phyloP scores from a whole-genome alignment of 2,113 vertebrate genomes.

The Thomomys bottae region DNA sequence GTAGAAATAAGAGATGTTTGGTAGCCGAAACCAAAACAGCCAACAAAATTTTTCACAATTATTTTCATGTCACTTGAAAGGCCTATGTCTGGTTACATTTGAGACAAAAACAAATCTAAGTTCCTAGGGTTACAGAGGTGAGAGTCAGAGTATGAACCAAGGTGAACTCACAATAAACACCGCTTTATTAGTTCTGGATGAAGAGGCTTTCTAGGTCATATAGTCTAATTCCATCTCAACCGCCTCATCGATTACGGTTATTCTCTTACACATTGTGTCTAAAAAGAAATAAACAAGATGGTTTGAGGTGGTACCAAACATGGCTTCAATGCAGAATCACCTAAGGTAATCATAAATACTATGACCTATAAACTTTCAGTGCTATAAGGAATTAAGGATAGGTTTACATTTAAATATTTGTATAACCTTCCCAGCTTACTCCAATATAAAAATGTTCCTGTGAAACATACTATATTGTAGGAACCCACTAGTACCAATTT shows the following conservation, averaged over 20 bases:
- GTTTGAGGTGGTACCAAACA: not conserved
- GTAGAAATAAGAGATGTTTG: not conserved
- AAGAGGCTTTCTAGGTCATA: not conserved
- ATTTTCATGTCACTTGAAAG: not conserved
- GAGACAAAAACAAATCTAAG: constrained; percentile 30
- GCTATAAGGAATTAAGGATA: not conserved
- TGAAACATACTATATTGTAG: not conserved
- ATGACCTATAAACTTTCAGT: not conserved
- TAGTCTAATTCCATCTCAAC: not conserved
- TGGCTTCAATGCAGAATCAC: not conserved
- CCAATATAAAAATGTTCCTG: not conserved
- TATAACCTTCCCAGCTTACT: not conserved
- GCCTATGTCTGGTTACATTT: not conserved
- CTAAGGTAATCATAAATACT: not conserved
- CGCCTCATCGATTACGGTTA: not conserved
- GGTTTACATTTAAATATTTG: not conserved
- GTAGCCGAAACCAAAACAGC: not conserved
- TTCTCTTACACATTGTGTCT: not conserved
- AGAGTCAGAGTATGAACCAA: not conserved
- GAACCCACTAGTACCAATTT: not conserved
- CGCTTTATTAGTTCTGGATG: not conserved
- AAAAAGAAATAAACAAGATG: not conserved
- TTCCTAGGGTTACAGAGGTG: not conserved
- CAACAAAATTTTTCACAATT: not conserved
- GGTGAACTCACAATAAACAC: not conserved